Base-by-base conservation (phyloP, 64 coral and sea anemone genomes). In the Catalaphyllia jardinei region DNA sequence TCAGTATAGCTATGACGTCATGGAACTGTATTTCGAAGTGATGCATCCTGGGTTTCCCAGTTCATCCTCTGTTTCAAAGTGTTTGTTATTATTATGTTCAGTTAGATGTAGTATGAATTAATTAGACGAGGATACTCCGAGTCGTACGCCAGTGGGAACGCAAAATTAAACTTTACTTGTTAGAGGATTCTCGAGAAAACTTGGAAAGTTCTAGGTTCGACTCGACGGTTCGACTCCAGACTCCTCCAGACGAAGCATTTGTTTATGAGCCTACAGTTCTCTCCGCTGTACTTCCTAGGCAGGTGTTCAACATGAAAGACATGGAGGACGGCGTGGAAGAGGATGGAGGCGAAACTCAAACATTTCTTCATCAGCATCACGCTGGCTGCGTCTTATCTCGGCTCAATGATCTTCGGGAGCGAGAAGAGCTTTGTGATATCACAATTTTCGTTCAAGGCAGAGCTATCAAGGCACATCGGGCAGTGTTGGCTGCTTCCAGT, bases 351-450 rank as follows among this genome's bases (percentile, higher is more conserved):
- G 65, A 74, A 60, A 71, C 52, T 24, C 89, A 93, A 20, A 86
- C 86, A 13, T 95, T 99, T 89, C 79, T 91, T 27, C 88, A 99
- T 52, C 79, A 89, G 12, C 88, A 92, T 55, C 93, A 91, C 78
- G 73, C 91, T 33, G 87, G 88, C 28, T 80, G 67, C 71, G 52
- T 99, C 52, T 83, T 95, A 74, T 95, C 94, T 22, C 46, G 88
- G 67, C 91, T 99, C 10, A 51, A 95, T 72, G 97, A 95, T 50
- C 83, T 99, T 20, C 90, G 77, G 35, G 78, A 95, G 60, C 88
- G 82, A 54, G 93, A 93, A 60, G 94, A 99, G 31, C 87, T 99
- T 20, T 99, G 97, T 75, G 97, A 99, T 95, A 84, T 99, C 33
- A 90, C 94, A 9, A 80, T 99, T 29, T 33, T 90, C 24, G 97